Base-by-base conservation (phyloP, 2,888 invertebrate genomes). In the Uloborus plumipes region DNA sequence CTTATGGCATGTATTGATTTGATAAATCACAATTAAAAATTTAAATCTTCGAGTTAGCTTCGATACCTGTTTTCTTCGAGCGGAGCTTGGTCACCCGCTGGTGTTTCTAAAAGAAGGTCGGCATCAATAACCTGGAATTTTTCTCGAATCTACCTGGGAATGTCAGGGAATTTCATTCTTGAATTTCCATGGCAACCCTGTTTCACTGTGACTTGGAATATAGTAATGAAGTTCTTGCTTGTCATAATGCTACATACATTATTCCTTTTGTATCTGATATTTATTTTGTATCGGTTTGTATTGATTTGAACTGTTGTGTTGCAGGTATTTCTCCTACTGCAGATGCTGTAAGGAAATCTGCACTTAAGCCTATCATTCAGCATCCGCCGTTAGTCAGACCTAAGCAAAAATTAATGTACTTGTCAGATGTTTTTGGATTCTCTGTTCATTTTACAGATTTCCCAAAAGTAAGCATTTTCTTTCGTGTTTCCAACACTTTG, bases 381-480 rank as follows among this genome's bases (percentile, higher is more conserved):
- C 58, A 83, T 49, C 81, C 74, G 55, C 91, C 91, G 79, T 91
- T 93, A 16, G 84, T 86, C 20, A 91, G 93, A 70, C 93, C 94
- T 65, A 95, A 94, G 89, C 95, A 96, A 89, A 95, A 97, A 89
- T 92, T 97, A 67, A 91, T 94, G 88, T 97, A 97, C 90, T 91
- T 97, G 85, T 94, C 96, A 62, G 93, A 95, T 88, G 91, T 96
- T 85, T 92, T 97, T 84, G 94, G 95, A 80, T 95, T 97, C 89
- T 93, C 94, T 87, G 95, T 97, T 86, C 93, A 94, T 89, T 94
- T 93, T 89, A 93, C 93, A 0, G 94, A 95, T 89, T 95, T 95
- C 89, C 95, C 95, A 53, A 94, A 94, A 92, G 94, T 93, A 88
- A 84, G 20, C 26, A 3, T 18, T 26, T 18, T 61, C 18, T 18